A percentile compares a stretch with the other conserved stretches of the same genome.
phyloP scores from a whole-genome alignment of 2,888 invertebrate species.

The Amiota mariae region DNA sequence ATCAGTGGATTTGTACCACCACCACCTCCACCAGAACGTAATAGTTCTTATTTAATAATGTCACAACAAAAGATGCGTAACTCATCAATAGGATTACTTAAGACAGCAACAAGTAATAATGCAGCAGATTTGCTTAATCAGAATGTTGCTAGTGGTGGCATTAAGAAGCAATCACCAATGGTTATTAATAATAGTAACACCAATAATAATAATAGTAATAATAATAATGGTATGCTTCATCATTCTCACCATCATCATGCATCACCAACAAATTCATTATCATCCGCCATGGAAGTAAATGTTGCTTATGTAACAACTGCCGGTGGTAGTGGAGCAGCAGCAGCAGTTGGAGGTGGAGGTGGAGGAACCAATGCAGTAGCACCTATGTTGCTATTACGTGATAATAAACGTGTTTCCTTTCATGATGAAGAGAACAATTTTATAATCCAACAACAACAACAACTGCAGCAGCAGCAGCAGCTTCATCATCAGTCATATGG shows the following conservation, averaged over 20 bases:
- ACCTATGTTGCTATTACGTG: constrained; percentile 61
- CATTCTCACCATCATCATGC: constrained; percentile 37
- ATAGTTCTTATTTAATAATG: constrained; percentile 91
- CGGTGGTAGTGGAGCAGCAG: constrained; percentile 42
- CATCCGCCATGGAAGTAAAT: constrained; percentile 57
- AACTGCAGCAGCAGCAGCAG: constrained; percentile 35
- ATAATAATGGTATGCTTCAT: constrained; percentile 49
- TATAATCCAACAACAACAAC: constrained; percentile 40
- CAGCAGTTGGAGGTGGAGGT: no score
- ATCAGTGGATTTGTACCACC: constrained; percentile 70
- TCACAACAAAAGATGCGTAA: constrained; percentile 75
- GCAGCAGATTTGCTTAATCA: constrained; percentile 55
- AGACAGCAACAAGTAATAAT: constrained; percentile 65
- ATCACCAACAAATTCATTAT: constrained; percentile 44
- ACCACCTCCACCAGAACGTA: constrained; percentile 89
- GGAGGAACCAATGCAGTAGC: neutral
- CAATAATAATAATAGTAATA: constrained; percentile 54
- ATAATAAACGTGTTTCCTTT: constrained; percentile 83
- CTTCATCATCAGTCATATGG: constrained; percentile 1
- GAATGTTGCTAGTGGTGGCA: constrained; percentile 37
- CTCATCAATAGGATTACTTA: constrained; percentile 60
- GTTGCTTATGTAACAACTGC: constrained; percentile 56
- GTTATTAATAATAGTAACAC: constrained; percentile 55
- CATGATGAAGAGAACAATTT: constrained; percentile 78
- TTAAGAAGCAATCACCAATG: constrained; percentile 53